phyloP scores from a whole-genome alignment of 2,888 invertebrate genomes.

The Parnassius mnemosyne region DNA sequence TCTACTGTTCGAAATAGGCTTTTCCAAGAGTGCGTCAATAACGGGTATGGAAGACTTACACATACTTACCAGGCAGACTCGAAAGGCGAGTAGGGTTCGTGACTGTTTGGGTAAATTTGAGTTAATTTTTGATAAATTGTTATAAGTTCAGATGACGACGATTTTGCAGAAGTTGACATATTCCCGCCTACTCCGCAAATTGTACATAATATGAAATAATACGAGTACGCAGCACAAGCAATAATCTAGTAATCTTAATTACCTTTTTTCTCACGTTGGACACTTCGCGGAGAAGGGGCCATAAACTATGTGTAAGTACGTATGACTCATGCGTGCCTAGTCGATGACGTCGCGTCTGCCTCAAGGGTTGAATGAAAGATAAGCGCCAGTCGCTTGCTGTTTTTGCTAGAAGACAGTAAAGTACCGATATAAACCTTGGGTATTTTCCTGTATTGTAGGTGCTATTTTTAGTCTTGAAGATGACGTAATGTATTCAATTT shows the following conservation, averaged over 20 bases:
- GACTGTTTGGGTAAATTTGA: no score
- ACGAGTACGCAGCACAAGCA: neutral
- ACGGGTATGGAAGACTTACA: no score
- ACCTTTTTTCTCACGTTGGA: conserved; percentile 23
- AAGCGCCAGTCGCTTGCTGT: conserved; percentile 38
- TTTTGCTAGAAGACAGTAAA: conserved; percentile 36
- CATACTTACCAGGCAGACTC: no score
- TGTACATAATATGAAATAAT: neutral
- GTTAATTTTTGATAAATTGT: no score
- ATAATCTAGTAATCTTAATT: conserved; percentile 4
- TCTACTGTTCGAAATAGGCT: no score
- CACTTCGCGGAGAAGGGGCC: conserved; percentile 30
- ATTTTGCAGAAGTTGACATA: no score
- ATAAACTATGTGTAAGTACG: conserved; percentile 38
- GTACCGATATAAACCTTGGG: conserved; percentile 13
- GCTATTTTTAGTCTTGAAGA: conserved; percentile 9
- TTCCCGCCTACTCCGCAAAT: no score
- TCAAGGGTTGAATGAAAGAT: conserved; percentile 58
- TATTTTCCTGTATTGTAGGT: conserved; percentile 8
- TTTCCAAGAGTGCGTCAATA: no score
- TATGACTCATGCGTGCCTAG: conserved; percentile 51
- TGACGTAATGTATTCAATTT: conserved; percentile 1
- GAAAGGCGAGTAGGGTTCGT: no score
- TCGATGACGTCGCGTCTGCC: conserved; percentile 44
- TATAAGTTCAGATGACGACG: no score